Conservation (phyloP, 2,113 vertebrate species). For the Corythaeola cristata region DNA sequence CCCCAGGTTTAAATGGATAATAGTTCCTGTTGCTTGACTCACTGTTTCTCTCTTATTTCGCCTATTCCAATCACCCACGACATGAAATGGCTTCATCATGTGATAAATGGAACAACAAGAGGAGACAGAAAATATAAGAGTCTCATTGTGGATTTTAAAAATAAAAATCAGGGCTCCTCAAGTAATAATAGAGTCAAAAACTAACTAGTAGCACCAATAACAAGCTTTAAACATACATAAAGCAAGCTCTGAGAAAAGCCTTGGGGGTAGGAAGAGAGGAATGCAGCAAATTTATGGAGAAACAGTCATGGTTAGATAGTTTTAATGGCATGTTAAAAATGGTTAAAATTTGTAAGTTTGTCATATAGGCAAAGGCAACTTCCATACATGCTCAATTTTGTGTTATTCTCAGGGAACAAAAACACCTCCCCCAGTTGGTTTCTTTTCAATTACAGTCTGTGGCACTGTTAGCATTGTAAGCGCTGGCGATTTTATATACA, state of each 20-base stretch:
- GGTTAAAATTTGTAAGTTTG: background rate
- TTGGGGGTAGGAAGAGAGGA: background rate
- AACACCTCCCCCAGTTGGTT: background rate
- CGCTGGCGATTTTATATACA: background rate
- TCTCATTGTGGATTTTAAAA: background rate
- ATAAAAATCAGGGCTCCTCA: background rate
- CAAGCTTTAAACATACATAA: background rate
- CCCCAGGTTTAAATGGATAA: background rate
- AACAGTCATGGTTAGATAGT: background rate
- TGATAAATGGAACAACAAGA: background rate
- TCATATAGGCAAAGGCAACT: background rate
- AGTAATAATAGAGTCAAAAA: background rate
- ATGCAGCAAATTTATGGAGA: background rate
- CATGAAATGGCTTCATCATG: background rate
- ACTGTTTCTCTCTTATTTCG: background rate
- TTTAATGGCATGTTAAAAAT: background rate
- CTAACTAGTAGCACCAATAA: background rate
- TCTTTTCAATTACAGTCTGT: background rate
- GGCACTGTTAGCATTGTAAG: background rate
- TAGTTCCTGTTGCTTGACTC: background rate
- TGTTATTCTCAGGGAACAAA: background rate
- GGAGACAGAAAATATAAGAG: background rate
- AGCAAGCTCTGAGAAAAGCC: background rate
- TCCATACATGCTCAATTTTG: background rate
- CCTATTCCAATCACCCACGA: background rate